A percentile compares a stretch with the other conserved stretches of the same genome.
These are phyloP conservation scores for Temnothorax curvispinosus DNA, from an alignment of 1,140 invertebrate genomes.

Conservation along the genomic window DNA sequence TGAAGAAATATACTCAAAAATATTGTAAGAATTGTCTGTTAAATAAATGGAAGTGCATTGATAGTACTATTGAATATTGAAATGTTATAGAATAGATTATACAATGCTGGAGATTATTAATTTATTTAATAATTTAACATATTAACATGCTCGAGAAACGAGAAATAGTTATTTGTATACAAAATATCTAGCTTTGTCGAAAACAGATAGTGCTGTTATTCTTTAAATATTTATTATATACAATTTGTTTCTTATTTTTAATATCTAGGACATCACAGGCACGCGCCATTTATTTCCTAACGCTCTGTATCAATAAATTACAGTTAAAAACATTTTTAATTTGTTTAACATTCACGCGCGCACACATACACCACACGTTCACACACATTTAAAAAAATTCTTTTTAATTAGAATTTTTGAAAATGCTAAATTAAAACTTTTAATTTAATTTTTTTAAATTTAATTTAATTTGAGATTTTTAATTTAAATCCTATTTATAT, in stretches of 20 bases:
- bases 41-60: neutral
- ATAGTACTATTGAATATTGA: slow-evolving; percentile 14
- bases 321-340: neutral
- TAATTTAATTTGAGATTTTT: neutral
- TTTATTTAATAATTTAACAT: neutral
- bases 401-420: neutral
- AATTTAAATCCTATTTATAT: neutral
- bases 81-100: slow-evolving; percentile 2
- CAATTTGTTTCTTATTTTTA: neutral
- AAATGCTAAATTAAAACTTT: no score
- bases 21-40: neutral
- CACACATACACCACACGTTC: no score
- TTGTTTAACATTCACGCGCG: no score
- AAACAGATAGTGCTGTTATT: neutral
- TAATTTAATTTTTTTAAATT: no score
- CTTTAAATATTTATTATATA: neutral
- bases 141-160: neutral
- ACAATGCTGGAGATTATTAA: neutral
- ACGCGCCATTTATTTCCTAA: neutral
- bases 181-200: neutral
- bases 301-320: neutral
- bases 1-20: neutral
- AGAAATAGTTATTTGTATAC: neutral
- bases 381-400: neutral
- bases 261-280: neutral